Conservation (phyloP, 2,888 invertebrate species). For the Tigriopus californicus region DNA sequence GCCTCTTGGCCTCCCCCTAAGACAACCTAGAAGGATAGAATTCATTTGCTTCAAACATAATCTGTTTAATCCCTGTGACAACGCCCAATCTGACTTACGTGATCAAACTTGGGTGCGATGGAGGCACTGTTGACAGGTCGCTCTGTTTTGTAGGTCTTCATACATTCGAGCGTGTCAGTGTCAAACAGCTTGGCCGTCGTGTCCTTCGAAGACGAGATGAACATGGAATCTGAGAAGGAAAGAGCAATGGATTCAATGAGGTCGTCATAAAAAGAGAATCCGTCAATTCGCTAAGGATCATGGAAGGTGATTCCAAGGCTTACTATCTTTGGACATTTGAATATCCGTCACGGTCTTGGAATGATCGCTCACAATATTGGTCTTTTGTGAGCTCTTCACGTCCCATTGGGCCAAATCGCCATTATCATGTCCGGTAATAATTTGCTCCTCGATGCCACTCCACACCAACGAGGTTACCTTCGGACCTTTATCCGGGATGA, state of each 20-base stretch:
- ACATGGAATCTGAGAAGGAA: constrained; percentile 42
- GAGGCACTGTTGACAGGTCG: constrained; percentile 95
- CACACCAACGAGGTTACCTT: constrained; percentile 84
- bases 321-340: constrained; percentile 77
- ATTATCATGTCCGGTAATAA: constrained; percentile 83
- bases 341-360: constrained; percentile 79
- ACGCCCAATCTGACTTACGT: constrained; percentile 45
- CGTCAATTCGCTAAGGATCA: too few relatives aligned
- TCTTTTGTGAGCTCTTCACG: constrained; percentile 41
- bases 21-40: constrained; percentile 41
- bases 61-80: not conserved
- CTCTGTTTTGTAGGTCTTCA: constrained; percentile 94
- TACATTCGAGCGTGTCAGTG: constrained; percentile 56
- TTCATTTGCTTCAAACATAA: not conserved
- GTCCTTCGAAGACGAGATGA: constrained; percentile 93
- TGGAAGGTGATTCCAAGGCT: too few relatives aligned
- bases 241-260: not conserved
- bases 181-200: constrained; percentile 88
- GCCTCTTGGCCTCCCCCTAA: constrained; percentile 99
- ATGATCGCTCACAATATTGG: constrained; percentile 61
- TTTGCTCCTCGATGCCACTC: constrained; percentile 77
- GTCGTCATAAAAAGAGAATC: not conserved
- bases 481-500: constrained; percentile 43
- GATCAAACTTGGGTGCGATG: constrained; percentile 82
- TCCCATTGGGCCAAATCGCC: constrained; percentile 88